A percentile compares a stretch with the other conserved stretches of the same genome.
phyloP scores from a whole-genome alignment of 2,113 vertebrate genomes.

The Varanus komodoensis region DNA sequence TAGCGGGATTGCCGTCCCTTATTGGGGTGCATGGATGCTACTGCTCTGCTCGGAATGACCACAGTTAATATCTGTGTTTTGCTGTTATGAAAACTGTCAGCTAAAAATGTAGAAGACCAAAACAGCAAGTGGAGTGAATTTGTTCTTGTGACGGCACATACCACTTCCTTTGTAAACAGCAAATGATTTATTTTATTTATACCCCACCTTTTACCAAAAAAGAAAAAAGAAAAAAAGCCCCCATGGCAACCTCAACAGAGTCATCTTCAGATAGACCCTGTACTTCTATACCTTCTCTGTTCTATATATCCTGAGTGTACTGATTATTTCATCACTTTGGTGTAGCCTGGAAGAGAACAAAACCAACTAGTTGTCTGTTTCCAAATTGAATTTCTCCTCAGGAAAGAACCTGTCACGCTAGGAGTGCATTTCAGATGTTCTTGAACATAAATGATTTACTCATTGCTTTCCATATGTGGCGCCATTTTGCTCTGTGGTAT shows the following conservation, averaged over 20 bases:
- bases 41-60: not conserved
- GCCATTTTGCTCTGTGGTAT: not conserved
- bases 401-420: not conserved
- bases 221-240: too few relatives aligned
- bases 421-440: not conserved
- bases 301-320: not conserved
- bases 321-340: not conserved
- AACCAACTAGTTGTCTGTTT: not conserved
- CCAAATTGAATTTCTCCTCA: not conserved
- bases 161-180: not conserved
- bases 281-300: not conserved
- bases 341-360: not conserved
- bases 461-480: not conserved
- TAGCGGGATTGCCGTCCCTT: not conserved
- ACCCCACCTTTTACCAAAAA: not conserved
- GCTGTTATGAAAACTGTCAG: not conserved
- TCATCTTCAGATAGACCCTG: not conserved
- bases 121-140: not conserved
- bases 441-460: not conserved
- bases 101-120: not conserved
- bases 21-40: not conserved
- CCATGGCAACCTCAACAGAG: too few relatives aligned
- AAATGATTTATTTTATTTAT: not conserved
- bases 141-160: not conserved
- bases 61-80: not conserved